Evolutionary conservation across 2,797 vertebrate genomes (phyloP), one percentile per base, ranked within the genome.

Genomic region (Melanotaenia maccullochi): DNA sequence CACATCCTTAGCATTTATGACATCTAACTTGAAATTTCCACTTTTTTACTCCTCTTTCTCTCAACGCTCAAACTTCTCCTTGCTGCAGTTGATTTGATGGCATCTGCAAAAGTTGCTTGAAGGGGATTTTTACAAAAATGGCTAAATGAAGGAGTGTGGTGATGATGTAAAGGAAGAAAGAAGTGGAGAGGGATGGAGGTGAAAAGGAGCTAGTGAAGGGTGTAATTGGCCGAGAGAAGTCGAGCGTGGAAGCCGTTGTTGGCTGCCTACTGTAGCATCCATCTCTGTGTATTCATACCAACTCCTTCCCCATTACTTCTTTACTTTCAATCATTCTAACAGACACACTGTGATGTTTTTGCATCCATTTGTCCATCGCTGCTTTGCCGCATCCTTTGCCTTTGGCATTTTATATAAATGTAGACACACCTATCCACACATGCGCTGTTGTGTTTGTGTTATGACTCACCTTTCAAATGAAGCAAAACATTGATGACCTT

Each of bases 161-260:
- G 58, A 58, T n/a, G 25, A 60, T 33, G 51, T 14, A 2, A 6
- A 44, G 44, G 22, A 18, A 14, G 58, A 28, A 65, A 22, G 20
- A 24, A 36, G 11, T 72, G 30, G 32, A 32, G 22, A 51, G 2
- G 0, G 52, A 68, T 24, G n/a, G 61, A 44, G 40, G 60, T 47
- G 61, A 66, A 76, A 56, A 71, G 67, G 79, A 85, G 71, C 83
- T 88, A 90, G 80, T 83, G 90, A 86, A 93, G 91, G 85, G 90
- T 93, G 87, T 92, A 94, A 96, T 94, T 89, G 90, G 73, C 75
- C 81, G 86, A 93, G 81, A 60, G 92, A 92, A 90, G 88, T 76
- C 22, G 76, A 71, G 77, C 79, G 60, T 91, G 90, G 90, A 90
- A 90, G 92, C 91, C 89, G 86, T 92, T 55, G 82, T 87, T 90